A percentile compares a stretch with the other conserved stretches of the same genome.
These are phyloP conservation scores for Arctocebus calabarensis DNA, from an alignment of 2,797 vertebrate genomes.

Conservation along the genomic window DNA sequence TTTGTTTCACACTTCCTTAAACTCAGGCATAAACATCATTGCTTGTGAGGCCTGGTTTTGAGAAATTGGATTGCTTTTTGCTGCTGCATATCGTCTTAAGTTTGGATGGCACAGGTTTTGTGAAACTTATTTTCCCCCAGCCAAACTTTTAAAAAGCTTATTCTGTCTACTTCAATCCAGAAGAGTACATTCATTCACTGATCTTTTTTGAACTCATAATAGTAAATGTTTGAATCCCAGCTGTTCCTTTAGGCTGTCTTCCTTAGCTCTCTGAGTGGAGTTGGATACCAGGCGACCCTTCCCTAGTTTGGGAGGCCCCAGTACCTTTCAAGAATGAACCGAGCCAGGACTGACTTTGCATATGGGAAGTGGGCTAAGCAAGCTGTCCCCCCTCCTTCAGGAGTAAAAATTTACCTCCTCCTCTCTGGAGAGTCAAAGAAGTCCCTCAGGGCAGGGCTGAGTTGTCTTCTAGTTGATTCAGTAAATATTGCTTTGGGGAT, in stretches of 20 bases:
- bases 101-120: conserved; percentile 47
- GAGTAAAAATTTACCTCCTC: not conserved
- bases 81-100: not conserved
- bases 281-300: not conserved
- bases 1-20: conserved; percentile 20
- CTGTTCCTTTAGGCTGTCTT: not conserved
- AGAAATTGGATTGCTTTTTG: not conserved
- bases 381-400: not conserved
- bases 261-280: not conserved
- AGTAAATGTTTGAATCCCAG: not conserved
- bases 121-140: conserved; percentile 22
- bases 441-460: not conserved
- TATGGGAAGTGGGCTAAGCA: not conserved
- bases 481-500: conserved; percentile 47
- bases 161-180: conserved; percentile 7
- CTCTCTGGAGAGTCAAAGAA: not conserved
- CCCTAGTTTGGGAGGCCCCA: not conserved
- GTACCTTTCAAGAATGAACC: not conserved
- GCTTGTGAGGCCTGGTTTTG: not conserved
- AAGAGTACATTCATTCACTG: conserved; percentile 30
- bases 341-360: not conserved
- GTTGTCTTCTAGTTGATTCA: not conserved
- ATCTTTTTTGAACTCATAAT: conserved; percentile 21
- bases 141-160: conserved; percentile 35
- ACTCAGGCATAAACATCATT: not conserved